These are phyloP conservation scores for Thalassoma bifasciatum DNA, from an alignment of 2,113 vertebrate species.

Conservation along the genomic window DNA sequence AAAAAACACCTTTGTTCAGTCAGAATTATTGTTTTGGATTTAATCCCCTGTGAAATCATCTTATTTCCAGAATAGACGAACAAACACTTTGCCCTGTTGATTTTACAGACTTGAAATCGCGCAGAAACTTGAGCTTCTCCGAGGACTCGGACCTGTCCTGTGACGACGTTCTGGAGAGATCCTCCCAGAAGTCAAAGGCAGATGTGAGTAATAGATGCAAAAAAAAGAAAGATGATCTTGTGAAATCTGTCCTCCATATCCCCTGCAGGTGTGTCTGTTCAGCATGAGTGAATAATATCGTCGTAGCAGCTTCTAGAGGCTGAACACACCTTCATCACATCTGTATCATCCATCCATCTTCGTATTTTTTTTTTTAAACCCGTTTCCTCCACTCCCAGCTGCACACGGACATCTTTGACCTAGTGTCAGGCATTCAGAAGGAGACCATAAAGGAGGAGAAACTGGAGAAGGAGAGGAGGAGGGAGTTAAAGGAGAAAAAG, in stretches of 20 bases:
- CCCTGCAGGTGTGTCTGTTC: neutral
- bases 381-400: constrained; percentile 76
- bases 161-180: constrained; percentile 92
- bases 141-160: constrained; percentile 98
- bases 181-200: constrained; percentile 93
- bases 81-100: neutral
- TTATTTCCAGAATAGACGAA: neutral
- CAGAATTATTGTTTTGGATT: too few relatives aligned
- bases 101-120: constrained; percentile 88
- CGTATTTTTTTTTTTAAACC: constrained; percentile 19
- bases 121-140: constrained; percentile 93
- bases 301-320: constrained; percentile 4
- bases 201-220: constrained; percentile 84
- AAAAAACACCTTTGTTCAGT: too few relatives aligned
- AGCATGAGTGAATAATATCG: neutral
- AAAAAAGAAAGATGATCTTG: neutral
- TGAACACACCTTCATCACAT: neutral
- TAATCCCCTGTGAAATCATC: too few relatives aligned
- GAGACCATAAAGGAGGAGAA: constrained; percentile 81
- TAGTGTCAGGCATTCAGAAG: constrained; percentile 83
- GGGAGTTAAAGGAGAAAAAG: constrained; percentile 82
- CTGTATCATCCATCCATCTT: neutral
- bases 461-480: constrained; percentile 82
- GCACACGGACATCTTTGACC: constrained; percentile 85
- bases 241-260: neutral